A percentile compares a stretch with the other conserved stretches of the same genome.
These are phyloP conservation scores for Lytechinus variegatus DNA, from an alignment of 35 echinoderm and acorn worm species.

Conservation along the genomic window DNA sequence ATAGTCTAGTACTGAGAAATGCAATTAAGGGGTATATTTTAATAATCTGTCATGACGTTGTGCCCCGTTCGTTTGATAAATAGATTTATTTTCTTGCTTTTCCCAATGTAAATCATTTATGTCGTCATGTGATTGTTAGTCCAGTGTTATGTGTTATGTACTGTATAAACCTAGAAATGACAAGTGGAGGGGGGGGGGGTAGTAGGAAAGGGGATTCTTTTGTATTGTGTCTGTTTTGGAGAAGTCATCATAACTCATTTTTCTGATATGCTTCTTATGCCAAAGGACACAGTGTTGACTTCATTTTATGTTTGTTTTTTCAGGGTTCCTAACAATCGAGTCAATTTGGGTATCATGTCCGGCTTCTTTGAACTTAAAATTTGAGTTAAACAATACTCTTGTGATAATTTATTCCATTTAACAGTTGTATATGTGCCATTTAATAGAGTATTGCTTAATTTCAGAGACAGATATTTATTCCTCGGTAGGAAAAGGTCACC, in stretches of 20 bases:
- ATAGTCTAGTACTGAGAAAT: conserved; percentile 13
- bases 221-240: conserved; percentile 23
- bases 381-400: background rate
- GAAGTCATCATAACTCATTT: background rate
- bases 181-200: background rate
- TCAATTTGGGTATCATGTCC: background rate
- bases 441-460: background rate
- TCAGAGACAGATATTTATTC: background rate
- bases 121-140: background rate
- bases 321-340: background rate
- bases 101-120: background rate
- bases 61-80: background rate
- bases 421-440: background rate
- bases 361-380: background rate
- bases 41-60: background rate
- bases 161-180: background rate
- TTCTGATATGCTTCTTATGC: background rate
- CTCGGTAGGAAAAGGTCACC: background rate
- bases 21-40: conserved; percentile 19
- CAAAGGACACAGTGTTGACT: conserved; percentile 24
- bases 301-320: background rate
- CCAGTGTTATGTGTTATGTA: background rate
- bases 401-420: background rate
- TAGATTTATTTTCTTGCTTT: conserved; percentile 7
- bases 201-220: background rate